A percentile compares a stretch with the other conserved stretches of the same genome.
These are phyloP conservation scores for Polydrusus tereticollis DNA, from an alignment of 2,888 invertebrate species.

Conservation along the genomic window DNA sequence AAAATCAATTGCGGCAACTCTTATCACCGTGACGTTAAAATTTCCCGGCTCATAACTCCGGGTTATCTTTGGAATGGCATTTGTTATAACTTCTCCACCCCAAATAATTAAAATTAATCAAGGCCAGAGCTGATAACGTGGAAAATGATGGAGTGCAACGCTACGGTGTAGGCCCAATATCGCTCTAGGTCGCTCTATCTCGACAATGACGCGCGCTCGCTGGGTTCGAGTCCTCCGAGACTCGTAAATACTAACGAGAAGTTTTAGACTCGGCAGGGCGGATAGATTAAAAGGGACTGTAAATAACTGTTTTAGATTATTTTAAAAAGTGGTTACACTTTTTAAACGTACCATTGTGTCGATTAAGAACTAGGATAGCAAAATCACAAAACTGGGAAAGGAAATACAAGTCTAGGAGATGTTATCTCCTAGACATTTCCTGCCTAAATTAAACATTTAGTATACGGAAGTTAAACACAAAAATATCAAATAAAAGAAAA, in stretches of 20 bases:
- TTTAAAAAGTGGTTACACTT: background rate
- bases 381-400: too few relatives aligned
- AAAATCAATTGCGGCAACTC: constrained; percentile 38
- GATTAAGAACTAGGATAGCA: too few relatives aligned
- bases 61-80: constrained; percentile 37
- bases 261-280: constrained; percentile 60
- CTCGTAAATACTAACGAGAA: constrained; percentile 68
- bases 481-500: too few relatives aligned
- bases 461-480: too few relatives aligned
- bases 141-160: constrained; percentile 64
- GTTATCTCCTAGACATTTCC: too few relatives aligned
- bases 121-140: constrained; percentile 63
- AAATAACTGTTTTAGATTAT: constrained; percentile 21
- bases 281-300: constrained; percentile 18
- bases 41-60: constrained; percentile 22
- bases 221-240: constrained; percentile 62
- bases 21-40: constrained; percentile 38
- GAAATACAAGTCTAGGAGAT: too few relatives aligned
- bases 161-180: constrained; percentile 55
- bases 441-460: too few relatives aligned
- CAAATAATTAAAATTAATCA: constrained; percentile 67
- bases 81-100: constrained; percentile 51
- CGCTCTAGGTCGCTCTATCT: constrained; percentile 59
- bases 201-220: constrained; percentile 47
- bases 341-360: too few relatives aligned